phyloP scores from a whole-genome alignment of 2,797 vertebrate species.

The Sebastes nivosus region DNA sequence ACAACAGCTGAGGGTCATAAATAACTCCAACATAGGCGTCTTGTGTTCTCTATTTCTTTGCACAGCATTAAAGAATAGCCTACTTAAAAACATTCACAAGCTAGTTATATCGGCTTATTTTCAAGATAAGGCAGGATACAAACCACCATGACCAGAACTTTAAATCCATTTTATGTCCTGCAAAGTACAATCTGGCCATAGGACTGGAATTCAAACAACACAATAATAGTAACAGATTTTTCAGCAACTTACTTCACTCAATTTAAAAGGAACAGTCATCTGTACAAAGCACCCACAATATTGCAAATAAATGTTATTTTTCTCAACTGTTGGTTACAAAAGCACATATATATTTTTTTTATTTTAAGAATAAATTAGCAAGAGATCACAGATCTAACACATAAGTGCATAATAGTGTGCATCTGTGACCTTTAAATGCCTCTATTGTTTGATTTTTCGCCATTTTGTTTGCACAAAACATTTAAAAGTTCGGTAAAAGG shows the following conservation, averaged over 20 bases:
- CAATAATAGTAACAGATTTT: neutral
- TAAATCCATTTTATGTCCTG: neutral
- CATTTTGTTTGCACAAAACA: too few relatives aligned
- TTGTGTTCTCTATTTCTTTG: conserved; percentile 13
- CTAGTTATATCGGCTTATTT: neutral
- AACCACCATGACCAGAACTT: neutral
- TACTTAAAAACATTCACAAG: neutral
- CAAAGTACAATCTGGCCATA: neutral
- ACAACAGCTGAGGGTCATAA: conserved; percentile 61
- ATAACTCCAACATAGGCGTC: conserved; percentile 2
- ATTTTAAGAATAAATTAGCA: neutral
- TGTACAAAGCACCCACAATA: neutral
- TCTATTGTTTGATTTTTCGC: too few relatives aligned
- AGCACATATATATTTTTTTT: neutral
- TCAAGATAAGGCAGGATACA: neutral
- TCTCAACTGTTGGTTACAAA: neutral
- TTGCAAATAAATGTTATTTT: neutral
- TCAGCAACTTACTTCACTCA: neutral
- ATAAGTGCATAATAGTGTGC: too few relatives aligned
- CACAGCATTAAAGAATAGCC: conserved; percentile 9
- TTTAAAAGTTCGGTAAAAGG: too few relatives aligned
- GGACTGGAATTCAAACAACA: neutral
- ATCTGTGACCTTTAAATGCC: too few relatives aligned
- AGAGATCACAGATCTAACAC: too few relatives aligned
- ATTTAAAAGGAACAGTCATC: neutral